Evolutionary conservation across 2,888 invertebrate genomes (phyloP), one percentile per base, ranked within the genome.

Genomic region (Amphipyra berbera): DNA sequence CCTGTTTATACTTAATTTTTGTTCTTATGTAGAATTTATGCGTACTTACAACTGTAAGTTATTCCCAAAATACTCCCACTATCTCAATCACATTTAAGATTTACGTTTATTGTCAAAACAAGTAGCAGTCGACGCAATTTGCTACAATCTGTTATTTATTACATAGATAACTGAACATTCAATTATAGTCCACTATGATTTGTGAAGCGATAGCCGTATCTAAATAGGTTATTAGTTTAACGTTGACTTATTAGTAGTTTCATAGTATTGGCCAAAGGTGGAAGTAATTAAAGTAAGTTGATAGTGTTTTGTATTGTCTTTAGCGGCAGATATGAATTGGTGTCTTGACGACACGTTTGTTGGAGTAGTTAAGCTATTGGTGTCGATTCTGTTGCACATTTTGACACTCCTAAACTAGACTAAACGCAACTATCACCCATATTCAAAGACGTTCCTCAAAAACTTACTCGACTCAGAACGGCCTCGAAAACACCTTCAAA

Each of bases 171-270:
- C n/a, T 4, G 2, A 37, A 54, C 42, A 44, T 75, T 75, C 62
- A 68, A 60, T 72, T 72, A 75, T 55, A n/a, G 46, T 60, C 9
- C 37, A 41, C 44, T 46, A 40, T 54, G 21, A 54, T 49, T 62
- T 61, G 41, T 61, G 61, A 47, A 52, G 15, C 14, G 5, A 35
- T 7, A 14, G 8, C 49, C 7, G 50, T 76, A 76, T 76, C 76
- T 68, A 76, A 57, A 47, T 76, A 73, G 73, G 70, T 73, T 70
- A 68, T 47, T 65, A 68, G 76, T 45, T 59, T 72, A 66, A 38
- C 13, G 12, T 14, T 47, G 21, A 69, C 6, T 40, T 67, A 59
- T 48, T 50, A 40, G 60, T 58, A 50, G 12, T 21, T 21, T 21
- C 21, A 21, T 21, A 21, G 21, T 21, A 21, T 21, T 21, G 21